Conservation (phyloP, 2,113 vertebrate species). For the Lota lota region DNA sequence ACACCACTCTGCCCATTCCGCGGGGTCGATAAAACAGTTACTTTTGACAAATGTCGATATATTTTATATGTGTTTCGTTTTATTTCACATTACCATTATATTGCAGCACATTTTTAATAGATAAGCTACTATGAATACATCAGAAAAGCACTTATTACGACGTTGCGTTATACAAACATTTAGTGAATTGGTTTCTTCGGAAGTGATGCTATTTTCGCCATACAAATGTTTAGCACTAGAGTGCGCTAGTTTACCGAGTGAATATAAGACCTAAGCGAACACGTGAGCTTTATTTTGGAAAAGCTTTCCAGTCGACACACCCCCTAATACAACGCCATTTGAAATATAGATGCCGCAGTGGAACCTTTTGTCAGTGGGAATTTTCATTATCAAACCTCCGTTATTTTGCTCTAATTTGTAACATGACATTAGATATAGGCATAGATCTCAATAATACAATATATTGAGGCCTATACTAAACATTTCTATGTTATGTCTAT, state of each 20-base stretch:
- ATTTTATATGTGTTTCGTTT: background rate
- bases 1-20: background rate
- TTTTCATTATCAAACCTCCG: too few relatives aligned
- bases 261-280: slow-evolving; percentile 10
- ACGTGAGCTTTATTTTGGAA: slow-evolving; percentile 61
- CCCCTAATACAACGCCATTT: too few relatives aligned
- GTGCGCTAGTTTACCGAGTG: slow-evolving; percentile 17
- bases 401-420: too few relatives aligned
- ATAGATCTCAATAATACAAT: too few relatives aligned
- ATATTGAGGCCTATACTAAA: too few relatives aligned
- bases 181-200: slow-evolving; percentile 49
- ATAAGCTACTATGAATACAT: background rate
- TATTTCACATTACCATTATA: too few relatives aligned
- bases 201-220: slow-evolving; percentile 72
- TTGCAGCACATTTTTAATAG: background rate
- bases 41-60: background rate
- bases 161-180: slow-evolving; percentile 1
- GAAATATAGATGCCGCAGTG: too few relatives aligned
- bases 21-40: background rate
- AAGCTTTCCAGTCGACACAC: background rate
- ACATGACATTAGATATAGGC: too few relatives aligned
- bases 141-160: background rate
- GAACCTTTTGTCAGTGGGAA: too few relatives aligned
- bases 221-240: slow-evolving; percentile 19
- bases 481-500: too few relatives aligned